These are phyloP conservation scores for Gadopsis marmoratus DNA, from an alignment of 2,797 vertebrate species.

Conservation along the genomic window DNA sequence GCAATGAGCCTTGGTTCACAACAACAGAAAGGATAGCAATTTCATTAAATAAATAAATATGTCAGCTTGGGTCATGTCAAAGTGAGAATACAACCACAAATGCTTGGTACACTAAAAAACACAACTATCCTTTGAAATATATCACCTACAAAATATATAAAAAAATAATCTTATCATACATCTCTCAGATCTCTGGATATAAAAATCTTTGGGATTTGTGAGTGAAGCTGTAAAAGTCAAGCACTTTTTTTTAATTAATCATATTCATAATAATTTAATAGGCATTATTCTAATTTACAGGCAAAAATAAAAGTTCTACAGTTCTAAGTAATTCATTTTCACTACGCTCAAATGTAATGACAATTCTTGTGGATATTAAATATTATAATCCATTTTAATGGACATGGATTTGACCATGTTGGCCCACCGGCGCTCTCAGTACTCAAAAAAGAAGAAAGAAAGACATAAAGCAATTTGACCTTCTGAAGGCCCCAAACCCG, in stretches of 20 bases:
- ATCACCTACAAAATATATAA: background rate
- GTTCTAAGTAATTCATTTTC: background rate
- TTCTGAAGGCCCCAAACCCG: background rate
- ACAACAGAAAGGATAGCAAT: background rate
- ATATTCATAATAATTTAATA: background rate
- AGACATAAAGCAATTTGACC: slow-evolving; percentile 11
- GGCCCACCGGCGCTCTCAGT: no score
- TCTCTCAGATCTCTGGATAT: background rate
- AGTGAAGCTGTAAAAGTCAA: slow-evolving; percentile 3
- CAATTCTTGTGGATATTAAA: background rate
- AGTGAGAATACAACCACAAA: slow-evolving; percentile 9
- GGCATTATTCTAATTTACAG: background rate
- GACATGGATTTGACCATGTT: background rate
- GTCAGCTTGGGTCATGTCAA: background rate
- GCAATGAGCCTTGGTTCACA: background rate
- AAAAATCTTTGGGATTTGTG: background rate
- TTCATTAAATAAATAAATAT: background rate
- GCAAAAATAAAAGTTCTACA: background rate
- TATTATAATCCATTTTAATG: background rate
- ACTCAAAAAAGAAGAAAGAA: background rate
- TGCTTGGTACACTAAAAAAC: background rate
- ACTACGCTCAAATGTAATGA: background rate
- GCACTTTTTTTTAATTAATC: background rate
- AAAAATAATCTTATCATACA: background rate
- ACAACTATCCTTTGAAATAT: background rate